phyloP scores from a whole-genome alignment of 2,113 vertebrate genomes.

The Motacilla tschutschensis region DNA sequence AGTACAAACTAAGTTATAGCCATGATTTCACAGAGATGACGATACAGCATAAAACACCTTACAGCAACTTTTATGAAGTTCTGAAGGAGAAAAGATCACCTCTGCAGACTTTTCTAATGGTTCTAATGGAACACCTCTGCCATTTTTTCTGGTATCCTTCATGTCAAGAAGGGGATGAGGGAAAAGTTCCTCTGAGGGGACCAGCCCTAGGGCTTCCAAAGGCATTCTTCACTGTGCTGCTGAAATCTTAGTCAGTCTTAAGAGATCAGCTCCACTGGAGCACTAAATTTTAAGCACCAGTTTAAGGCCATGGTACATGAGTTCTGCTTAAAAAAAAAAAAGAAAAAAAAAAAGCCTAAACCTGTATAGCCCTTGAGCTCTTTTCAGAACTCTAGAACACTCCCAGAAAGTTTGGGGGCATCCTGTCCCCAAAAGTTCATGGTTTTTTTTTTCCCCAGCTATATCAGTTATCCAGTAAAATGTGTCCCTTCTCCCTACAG shows the following conservation, averaged over 20 bases:
- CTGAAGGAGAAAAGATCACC: background rate
- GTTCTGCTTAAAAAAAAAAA: background rate
- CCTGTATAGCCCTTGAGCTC: background rate
- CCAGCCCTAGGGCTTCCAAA: background rate
- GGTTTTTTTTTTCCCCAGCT: accelerated
- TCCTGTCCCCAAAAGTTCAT: background rate
- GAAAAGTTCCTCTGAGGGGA: background rate
- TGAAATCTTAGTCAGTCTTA: background rate
- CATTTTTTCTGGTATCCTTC: background rate
- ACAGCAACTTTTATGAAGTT: background rate
- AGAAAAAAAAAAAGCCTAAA: background rate
- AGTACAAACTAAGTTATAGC: background rate
- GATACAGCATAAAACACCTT: background rate
- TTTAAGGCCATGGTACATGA: background rate
- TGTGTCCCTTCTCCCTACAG: background rate
- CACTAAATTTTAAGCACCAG: background rate
- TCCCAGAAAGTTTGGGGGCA: background rate
- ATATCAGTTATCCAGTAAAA: background rate
- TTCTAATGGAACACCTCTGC: background rate
- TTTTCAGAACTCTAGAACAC: background rate
- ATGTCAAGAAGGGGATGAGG: background rate
- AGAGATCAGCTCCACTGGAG: background rate
- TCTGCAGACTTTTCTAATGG: background rate
- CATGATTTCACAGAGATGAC: background rate
- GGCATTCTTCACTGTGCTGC: background rate